Base-by-base conservation (phyloP, 1,140 invertebrate genomes). In the Drosophila navojoa region DNA sequence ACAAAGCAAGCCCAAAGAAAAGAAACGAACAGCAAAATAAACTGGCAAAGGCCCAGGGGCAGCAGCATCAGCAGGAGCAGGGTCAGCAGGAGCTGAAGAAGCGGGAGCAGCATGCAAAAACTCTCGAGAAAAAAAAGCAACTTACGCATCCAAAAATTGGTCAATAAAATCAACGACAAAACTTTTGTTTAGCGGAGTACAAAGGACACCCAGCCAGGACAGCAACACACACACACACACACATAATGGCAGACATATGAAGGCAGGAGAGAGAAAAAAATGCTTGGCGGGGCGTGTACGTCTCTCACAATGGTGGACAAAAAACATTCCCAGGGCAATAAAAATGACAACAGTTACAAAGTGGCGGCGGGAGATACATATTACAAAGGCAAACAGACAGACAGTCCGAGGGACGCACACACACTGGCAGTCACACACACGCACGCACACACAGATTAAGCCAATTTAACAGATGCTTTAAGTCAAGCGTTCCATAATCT, bases 341-440 rank as follows among this genome's bases (percentile, higher is more conserved):
- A 89, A 89, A 89, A 89, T 89, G 84, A 89, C 84, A 89, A 89
- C 79, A 89, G 84, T 89, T 89, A 89, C 84, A 89, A 89, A 89
- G 84, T 89, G 84, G 79, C 79, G 77, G 82, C 79, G 54, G 78
- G 71, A 75, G 81, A 80, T 80, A 77, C 84, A 78, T 66, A 79
- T 81, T 77, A 76, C 69, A 73, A 76, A 74, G 70, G 64, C 72
- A 78, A 70, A 53, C 71, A 52, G 76, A 59, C 64, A 57, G 64
- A 32, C 62, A 76, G 42, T 70, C 50, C 53, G 58, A 49, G 44
- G 42, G 74, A 66, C 45, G 66, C 64, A 80, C 57, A 70, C 45
- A 67, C 64, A 85, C 60, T 50, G 55, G 61, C 62, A 57, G 69
- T 76, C 70, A 76, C 82, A 78, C 61, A 74, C 63, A 64, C 71